Base-by-base conservation (phyloP, 2,113 vertebrate genomes). In the Corythoichthys intestinalis region DNA sequence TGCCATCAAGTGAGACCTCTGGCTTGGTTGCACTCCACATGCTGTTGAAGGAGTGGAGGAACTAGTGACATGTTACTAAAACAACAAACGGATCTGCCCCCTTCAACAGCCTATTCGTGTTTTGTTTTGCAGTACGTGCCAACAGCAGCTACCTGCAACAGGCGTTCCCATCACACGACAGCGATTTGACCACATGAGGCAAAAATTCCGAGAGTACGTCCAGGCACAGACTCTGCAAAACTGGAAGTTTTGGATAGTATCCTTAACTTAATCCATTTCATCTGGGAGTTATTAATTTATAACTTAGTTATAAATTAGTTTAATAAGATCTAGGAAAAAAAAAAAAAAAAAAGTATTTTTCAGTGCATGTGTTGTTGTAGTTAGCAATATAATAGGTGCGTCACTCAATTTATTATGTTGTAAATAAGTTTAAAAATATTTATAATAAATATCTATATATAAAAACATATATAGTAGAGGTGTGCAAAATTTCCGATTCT, bases 181-280 rank as follows among this genome's bases (percentile, higher is more conserved):
- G 83, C 95, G 96, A 70, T 98, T 98, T 0, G 94, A 97, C 86
- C 93, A 94, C 86, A 97, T 99, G 96, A 93, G 96, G 54, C 90
- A 94, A 77, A 95, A 94, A 93, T 98, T 99, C 6, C 87, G 95
- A 0, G 93, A 95, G 69, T 98, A 99, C 0, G 94, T 98, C 65
- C 91, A 90, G 39, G 86, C 88, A 1, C 95, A 95, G 74, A 98
- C 96, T 0, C 87, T 96, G 83, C 95, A 95, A 70, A 97, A 98
- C 89, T 99, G 97, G 97, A 98, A 98, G 86, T 99, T 99, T 91
- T 99, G 97, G 97, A 94, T 99, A 0, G 96, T 99, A 99, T 99
- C 97, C 93, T 94, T 86, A 2, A 39, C 15, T 34, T 8, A 44
- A 44, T 44, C 9, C 41, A 44, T 44, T 44, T 8, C 41, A 1